Evolutionary conservation across 2,888 invertebrate genomes (phyloP), one percentile per base, ranked within the genome.

Genomic region (Protophormia terraenovae): DNA sequence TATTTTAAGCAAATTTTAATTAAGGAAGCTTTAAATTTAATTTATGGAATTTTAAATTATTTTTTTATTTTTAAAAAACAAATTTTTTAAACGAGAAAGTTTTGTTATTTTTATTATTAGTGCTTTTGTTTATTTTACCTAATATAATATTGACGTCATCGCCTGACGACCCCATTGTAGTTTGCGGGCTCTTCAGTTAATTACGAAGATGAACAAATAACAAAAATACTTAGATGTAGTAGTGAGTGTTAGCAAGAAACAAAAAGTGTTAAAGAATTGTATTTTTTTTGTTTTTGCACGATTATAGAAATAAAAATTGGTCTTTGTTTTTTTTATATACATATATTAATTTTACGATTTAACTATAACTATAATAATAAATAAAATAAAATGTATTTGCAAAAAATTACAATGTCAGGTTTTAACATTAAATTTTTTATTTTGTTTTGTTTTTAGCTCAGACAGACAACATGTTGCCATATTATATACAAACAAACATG

Each of bases 141-240:
- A 22, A 22, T 19, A 12, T 12, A 41, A 1, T 66, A 66, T 47
- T 80, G 80, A 80, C 80, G 66, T 80, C 80, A 80, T 80, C 80
- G 73, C 73, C 45, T 4, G 66, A 16, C 80, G 66, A 55, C 53
- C 45, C 27, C 45, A 72, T 66, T 80, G 62, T 24, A 64, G 29
- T 55, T 45, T 62, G 41, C 29, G n/a, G n/a, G n/a, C 16, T 45
- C 24, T 60, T 35, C 24, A 81, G 47, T 41, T 75, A 55, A 45
- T 75, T 50, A 32, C 27, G 14, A 53, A 76, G 62, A 53, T 50
- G 32, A 71, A 38, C 35, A 71, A 79, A 64, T 32, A 35, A 69
- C 8, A 24, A 0, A 22, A 50, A 55, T 53, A 5, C 24, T 6
- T 47, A 24, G 24, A 41, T 53, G 55, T 38, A 16, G 58, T 24